A percentile compares a stretch with the other conserved stretches of the same genome.
Conservation (phyloP, 2,113 vertebrate genomes). For the Varanus komodoensis region DNA sequence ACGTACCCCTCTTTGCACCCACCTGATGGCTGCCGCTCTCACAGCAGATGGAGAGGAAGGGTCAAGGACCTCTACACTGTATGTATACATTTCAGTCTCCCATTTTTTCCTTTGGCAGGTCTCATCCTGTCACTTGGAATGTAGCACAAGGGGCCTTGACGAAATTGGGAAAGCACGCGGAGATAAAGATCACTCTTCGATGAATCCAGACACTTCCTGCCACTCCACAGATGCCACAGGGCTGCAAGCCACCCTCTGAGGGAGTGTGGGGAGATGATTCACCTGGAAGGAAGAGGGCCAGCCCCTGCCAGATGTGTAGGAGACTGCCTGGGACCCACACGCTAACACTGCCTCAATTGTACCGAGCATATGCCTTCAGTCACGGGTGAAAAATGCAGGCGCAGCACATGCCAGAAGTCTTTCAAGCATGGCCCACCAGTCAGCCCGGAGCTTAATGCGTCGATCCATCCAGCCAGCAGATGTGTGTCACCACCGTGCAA, state of each 20-base stretch:
- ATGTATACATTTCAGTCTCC: slow-evolving; percentile 61
- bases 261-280: slow-evolving; percentile 82
- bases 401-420: slow-evolving; percentile 94
- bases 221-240: slow-evolving; percentile 90
- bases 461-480: slow-evolving; percentile 90
- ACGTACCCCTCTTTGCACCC: slow-evolving; percentile 60
- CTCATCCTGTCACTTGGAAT: slow-evolving; percentile 84
- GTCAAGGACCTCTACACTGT: slow-evolving; percentile 65
- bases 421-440: slow-evolving; percentile 95
- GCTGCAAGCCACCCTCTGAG: slow-evolving; percentile 89
- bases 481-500: slow-evolving; percentile 93
- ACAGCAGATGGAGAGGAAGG: slow-evolving; percentile 81
- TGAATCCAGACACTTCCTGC: slow-evolving; percentile 93
- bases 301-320: slow-evolving; percentile 96
- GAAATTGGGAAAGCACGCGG: slow-evolving; percentile 92
- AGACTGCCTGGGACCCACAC: slow-evolving; percentile 85
- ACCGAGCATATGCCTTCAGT: slow-evolving; percentile 95
- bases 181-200: slow-evolving; percentile 91
- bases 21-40: slow-evolving; percentile 76
- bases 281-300: slow-evolving; percentile 92
- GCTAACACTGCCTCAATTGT: slow-evolving; percentile 95
- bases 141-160: slow-evolving; percentile 79
- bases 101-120: slow-evolving; percentile 79
- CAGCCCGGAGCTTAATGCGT: slow-evolving; percentile 87
- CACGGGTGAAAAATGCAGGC: slow-evolving; percentile 97